Base-by-base conservation (phyloP, 2,888 invertebrate species). In the Empis livida region DNA sequence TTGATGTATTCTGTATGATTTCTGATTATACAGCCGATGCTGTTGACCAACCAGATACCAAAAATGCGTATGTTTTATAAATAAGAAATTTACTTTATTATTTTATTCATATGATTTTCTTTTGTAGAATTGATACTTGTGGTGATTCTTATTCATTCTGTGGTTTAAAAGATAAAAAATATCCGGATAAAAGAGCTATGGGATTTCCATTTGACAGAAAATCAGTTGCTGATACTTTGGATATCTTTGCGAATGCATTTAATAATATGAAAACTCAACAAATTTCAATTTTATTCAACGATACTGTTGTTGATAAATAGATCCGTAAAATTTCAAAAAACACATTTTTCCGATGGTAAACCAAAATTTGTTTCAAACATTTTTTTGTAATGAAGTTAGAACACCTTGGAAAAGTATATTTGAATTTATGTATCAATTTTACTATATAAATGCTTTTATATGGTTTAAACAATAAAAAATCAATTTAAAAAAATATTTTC, bases 1-100 rank as follows among this genome's bases (percentile, higher is more conserved):
- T 80, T 59, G 78, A 84, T 54, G 68, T 88, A 38, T 88, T 85
- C 63, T 81, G 77, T 39, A 87, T 88, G 85, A 72, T 88, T 49
- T 82, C 87, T 47, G 78, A 88, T 67, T 83, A 78, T 66, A 68
- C 66, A 3, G 75, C 76, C 10, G 88, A 89, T 53, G 51, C 56
- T 10, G 67, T 68, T 15, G 51, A 59, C 17, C 63, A 65, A 52
- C 42, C 51, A 2, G 59, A 54, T 37, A 51, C 52, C 10, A 46
- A 38, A 63, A 60, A 44, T 32, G 16, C 13, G 13, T 32, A 13
- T 10, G 17, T 2, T 35, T 35, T 6, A 16, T n/a, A 14, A 31
- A n/a, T n/a, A n/a, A n/a, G n/a, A n/a, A n/a, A n/a, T n/a, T 10
- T n/a, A 30, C 14, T 17, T 4, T 31, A 3, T 2, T 42, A 15